These are phyloP conservation scores for Danio tinwini DNA, from an alignment of 2,797 vertebrate genomes.

Conservation along the genomic window DNA sequence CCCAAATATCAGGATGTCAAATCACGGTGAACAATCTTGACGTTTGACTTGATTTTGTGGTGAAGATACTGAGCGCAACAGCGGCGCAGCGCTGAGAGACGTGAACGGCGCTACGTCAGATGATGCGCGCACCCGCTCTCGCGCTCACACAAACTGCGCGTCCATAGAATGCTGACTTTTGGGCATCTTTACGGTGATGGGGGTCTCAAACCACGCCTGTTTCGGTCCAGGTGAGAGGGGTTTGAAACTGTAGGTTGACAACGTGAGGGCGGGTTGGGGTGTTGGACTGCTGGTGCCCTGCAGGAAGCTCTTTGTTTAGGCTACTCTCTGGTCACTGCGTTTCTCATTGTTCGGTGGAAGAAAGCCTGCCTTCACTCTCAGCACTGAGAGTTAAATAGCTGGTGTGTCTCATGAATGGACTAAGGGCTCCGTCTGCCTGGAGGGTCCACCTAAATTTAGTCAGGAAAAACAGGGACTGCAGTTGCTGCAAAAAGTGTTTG, in stretches of 20 bases:
- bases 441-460: neutral
- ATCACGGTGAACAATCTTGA: neutral
- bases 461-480: neutral
- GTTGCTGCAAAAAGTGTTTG: neutral
- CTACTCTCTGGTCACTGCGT: conserved; percentile 7
- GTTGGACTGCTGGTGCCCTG: conserved; percentile 1
- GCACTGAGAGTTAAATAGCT: neutral
- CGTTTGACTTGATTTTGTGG: conserved; percentile 16
- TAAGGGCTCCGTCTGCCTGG: neutral
- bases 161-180: conserved; percentile 2
- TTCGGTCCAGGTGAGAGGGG: neutral
- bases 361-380: conserved; percentile 9
- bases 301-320: conserved; percentile 41
- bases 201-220: conserved; percentile 12
- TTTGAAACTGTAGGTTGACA: conserved; percentile 1
- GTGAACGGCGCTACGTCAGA: conserved; percentile 40
- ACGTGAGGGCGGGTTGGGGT: conserved; percentile 1
- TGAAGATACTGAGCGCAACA: neutral
- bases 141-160: neutral
- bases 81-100: neutral
- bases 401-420: conserved; percentile 3
- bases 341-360: conserved; percentile 23
- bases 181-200: neutral
- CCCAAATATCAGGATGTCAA: conserved; percentile 6
- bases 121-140: conserved; percentile 8